Evolutionary conservation across 2,113 vertebrate species (phyloP), one percentile per base, ranked within the genome.

Genomic region (Dunckerocampus dactyliophorus): DNA sequence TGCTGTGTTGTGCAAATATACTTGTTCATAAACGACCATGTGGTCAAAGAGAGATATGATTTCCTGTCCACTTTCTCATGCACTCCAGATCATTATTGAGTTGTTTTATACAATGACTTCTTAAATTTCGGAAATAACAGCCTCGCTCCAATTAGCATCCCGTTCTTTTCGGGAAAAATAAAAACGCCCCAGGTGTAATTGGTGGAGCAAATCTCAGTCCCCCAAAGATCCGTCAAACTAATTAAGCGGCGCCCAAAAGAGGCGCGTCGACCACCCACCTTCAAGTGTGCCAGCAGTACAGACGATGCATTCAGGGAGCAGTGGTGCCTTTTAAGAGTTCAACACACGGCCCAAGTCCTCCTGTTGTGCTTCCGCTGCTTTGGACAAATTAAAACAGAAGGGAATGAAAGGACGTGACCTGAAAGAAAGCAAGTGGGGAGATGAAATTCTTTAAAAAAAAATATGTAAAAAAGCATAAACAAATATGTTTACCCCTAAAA

Each of bases 251-350:
- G 59, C 69, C 69, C 63, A 14, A 16, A n/a, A 2, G 63, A 62
- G 60, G 62, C 31, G 31, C 20, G 42, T 11, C 5, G 13, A 16
- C 31, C 31, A 56, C 52, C 37, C n/a, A 14, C 16, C 3, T 63
- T 16, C 6, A 4, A 59, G 60, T 58, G 67, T 2, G 43, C n/a
- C 22, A 19, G 2, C 9, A 42, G 20, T 37, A 49, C 69, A 48
- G 3, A 5, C 1, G 14, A 37, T 5, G 19, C 47, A 9, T 4
- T 31, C 61, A 49, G 48, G 62, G 60, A 64, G 61, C 57, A 28
- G 43, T 28, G 51, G 62, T 50, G 68, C 63, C 56, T 58, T 17
- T 37, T 64, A 71, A 51, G 70, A 72, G 51, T 60, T 75, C 61
- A 62, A 17, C 4, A 6, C 60, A 56, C 6, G 28, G n/a, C 56